These are phyloP conservation scores for Lepus oiostolus DNA, from an alignment of 2,797 vertebrate genomes.

Conservation along the genomic window DNA sequence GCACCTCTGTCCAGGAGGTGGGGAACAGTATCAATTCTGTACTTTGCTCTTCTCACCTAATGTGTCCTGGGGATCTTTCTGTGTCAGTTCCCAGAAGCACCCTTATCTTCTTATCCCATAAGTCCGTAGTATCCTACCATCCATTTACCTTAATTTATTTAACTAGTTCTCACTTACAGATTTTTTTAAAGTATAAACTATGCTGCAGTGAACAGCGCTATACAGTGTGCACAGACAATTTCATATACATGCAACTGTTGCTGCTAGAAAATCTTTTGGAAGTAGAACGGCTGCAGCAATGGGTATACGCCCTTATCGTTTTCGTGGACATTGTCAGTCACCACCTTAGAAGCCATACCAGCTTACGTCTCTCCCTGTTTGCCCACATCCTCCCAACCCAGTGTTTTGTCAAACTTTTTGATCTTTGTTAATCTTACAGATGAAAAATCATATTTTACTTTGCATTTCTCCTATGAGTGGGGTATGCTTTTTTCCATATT, in stretches of 20 bases:
- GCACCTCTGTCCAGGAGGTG: not conserved
- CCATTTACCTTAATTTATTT: not conserved
- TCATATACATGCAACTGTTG: not conserved
- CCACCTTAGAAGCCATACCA: not conserved
- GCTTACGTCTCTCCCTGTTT: not conserved
- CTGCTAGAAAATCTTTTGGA: not conserved
- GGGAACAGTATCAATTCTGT: not conserved
- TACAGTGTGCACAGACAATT: not conserved
- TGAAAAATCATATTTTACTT: slow-evolving; percentile 49
- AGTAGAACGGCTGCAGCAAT: not conserved
- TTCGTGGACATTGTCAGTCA: not conserved
- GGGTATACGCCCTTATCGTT: not conserved
- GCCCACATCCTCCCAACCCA: slow-evolving; percentile 53
- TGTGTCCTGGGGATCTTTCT: not conserved
- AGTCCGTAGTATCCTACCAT: not conserved
- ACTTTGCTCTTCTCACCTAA: slow-evolving; percentile 12
- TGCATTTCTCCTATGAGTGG: slow-evolving; percentile 14
- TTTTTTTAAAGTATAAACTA: not conserved
- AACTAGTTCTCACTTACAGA: not conserved
- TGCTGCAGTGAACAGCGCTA: not conserved
- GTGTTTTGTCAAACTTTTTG: slow-evolving; percentile 37
- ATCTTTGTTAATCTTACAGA: slow-evolving; percentile 52
- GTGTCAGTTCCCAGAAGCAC: not conserved
- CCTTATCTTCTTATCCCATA: not conserved
- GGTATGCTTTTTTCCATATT: not conserved